Conservation (phyloP, 2,113 vertebrate species). For the Microcebus jonahi region DNA sequence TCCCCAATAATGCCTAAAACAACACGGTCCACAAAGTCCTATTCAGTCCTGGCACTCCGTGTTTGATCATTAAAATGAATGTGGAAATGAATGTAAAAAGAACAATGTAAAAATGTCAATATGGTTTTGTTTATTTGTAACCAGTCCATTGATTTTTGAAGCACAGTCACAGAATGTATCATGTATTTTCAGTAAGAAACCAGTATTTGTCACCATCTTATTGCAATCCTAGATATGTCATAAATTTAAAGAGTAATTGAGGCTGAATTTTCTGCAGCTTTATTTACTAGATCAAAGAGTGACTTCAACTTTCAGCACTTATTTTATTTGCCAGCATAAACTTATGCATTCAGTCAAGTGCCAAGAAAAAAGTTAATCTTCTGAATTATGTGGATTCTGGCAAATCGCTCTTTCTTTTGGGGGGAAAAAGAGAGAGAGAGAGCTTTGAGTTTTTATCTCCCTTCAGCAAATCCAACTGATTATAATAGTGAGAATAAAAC, state of each 20-base stretch:
- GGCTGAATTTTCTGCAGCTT: slow-evolving; percentile 79
- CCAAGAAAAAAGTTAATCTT: slow-evolving; percentile 78
- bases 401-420: slow-evolving; percentile 66
- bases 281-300: slow-evolving; percentile 85
- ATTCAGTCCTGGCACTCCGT: not conserved
- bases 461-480: slow-evolving; percentile 67
- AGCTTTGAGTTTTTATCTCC: slow-evolving; percentile 69
- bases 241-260: slow-evolving; percentile 83
- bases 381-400: slow-evolving; percentile 73
- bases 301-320: slow-evolving; percentile 74
- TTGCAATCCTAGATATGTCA: slow-evolving; percentile 71
- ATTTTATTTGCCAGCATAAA: slow-evolving; percentile 80
- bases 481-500: slow-evolving; percentile 61
- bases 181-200: slow-evolving; percentile 66
- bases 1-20: not conserved
- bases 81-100: not conserved
- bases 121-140: slow-evolving; percentile 62
- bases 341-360: slow-evolving; percentile 68
- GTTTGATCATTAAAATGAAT: not conserved
- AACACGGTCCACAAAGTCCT: not conserved
- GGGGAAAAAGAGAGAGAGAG: not conserved
- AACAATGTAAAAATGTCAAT: slow-evolving; percentile 51
- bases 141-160: slow-evolving; percentile 63
- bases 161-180: slow-evolving; percentile 30
- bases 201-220: slow-evolving; percentile 76